A percentile compares a stretch with the other conserved stretches of the same genome.
Conservation (phyloP, 2,113 vertebrate species). For the Martes martes region DNA sequence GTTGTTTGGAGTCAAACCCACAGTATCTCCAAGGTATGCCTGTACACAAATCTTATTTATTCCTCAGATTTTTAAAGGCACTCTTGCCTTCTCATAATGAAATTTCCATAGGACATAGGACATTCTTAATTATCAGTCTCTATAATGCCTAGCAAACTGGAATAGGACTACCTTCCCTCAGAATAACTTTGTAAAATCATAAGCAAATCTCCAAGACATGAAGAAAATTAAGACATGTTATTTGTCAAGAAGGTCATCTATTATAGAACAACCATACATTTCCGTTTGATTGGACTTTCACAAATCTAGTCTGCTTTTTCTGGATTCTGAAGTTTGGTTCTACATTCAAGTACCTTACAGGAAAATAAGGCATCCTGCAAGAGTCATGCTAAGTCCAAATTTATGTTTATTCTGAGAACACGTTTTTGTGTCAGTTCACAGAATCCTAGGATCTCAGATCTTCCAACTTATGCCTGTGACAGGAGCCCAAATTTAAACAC, state of each 20-base stretch:
- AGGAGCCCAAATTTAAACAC: background rate
- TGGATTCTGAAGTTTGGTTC: background rate
- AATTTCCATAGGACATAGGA: background rate
- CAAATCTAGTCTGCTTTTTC: background rate
- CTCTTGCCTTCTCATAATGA: background rate
- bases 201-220: background rate
- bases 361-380: background rate
- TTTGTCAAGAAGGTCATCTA: background rate
- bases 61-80: background rate
- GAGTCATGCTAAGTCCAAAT: background rate
- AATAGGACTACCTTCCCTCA: constrained; percentile 26
- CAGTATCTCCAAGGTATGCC: background rate
- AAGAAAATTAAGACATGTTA: background rate
- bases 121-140: background rate
- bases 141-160: background rate
- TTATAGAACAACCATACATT: background rate
- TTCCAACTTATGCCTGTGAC: background rate
- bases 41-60: background rate
- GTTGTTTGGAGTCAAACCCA: background rate
- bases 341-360: background rate
- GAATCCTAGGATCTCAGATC: background rate
- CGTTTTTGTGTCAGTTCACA: background rate
- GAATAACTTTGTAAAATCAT: constrained; percentile 3
- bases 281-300: background rate
- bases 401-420: background rate